Base-by-base conservation (phyloP, 2,113 vertebrate genomes). In the Daphoenositta chrysoptera region DNA sequence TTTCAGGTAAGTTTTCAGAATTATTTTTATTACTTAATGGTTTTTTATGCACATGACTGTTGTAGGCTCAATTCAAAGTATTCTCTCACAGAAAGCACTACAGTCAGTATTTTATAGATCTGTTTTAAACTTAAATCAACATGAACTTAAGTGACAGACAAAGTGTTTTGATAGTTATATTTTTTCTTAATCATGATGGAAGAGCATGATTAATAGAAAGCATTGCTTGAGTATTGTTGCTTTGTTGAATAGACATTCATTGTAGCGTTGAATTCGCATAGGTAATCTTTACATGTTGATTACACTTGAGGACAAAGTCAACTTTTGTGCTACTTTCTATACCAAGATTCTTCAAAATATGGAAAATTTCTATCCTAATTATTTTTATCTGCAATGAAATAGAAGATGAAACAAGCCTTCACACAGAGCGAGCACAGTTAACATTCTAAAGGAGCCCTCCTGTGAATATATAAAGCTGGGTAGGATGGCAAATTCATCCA, bases 351-450 rank as follows among this genome's bases (percentile, higher is more conserved):
- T 60, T 54, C 13, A 65, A 86, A 60, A 80, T 26, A 47, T 9
- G 5, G 21, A 44, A 3, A n/a, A 5, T 54, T 65, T 54, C 7
- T 61, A 23, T 45, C 7, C 3, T 16, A 47, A 39, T 61, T 61
- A 51, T 45, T 89, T 87, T 91, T 39, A 35, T 58, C 8, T 87
- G 44, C 53, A 64, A 57, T 48, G 18, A 84, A 87, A 42, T 20
- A 80, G 12, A 31, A 63, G 14, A 24, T 44, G 39, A 66, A 85
- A 30, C 2, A 63, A 76, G 3, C 7, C 11, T 66, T 76, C 3
- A 1, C 5, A 8, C 3, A 37, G 13, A 20, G 4, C 1, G 0
- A 83, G 9, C 6, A 16, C 54, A 35, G 31, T 35, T 39, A 56
- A 7, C 18, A 13, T 50, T 20, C 18, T 56, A 23, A 61, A 19